A percentile compares a stretch with the other conserved stretches of the same genome.
Evolutionary conservation across 1,140 invertebrate species (phyloP).

Genomic region (Batillaria attramentaria): DNA sequence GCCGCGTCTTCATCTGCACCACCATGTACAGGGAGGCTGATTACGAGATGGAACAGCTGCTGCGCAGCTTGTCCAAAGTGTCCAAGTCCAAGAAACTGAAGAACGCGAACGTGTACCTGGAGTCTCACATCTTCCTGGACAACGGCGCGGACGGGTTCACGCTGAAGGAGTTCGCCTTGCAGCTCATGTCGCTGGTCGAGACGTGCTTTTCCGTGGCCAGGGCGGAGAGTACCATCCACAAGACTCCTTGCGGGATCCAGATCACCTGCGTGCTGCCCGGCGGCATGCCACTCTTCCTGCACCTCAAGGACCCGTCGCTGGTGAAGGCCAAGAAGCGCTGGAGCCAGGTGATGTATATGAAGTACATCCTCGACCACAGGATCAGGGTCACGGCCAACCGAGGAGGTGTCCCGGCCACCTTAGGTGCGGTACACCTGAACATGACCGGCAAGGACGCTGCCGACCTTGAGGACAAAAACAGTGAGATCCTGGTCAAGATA

Average conservation of each 20-base stretch:
- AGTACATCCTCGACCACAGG: conserved; percentile 52
- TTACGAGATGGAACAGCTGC: conserved; percentile 55
- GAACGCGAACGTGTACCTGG: conserved; percentile 39
- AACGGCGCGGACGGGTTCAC: conserved; percentile 50
- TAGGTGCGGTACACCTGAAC: background rate
- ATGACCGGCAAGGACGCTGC: background rate
- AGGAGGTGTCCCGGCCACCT: too few species aligned
- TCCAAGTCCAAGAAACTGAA: conserved; percentile 42
- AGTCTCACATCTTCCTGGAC: conserved; percentile 61
- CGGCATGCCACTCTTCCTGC: conserved; percentile 52
- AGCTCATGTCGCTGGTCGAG: conserved; percentile 49
- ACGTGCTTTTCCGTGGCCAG: conserved; percentile 37
- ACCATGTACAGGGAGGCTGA: conserved; percentile 59
- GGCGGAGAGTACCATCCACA: conserved; percentile 38
- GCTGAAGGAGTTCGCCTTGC: conserved; percentile 57
- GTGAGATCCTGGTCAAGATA: conserved; percentile 27
- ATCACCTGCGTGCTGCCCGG: conserved; percentile 41
- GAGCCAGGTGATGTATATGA: conserved; percentile 61
- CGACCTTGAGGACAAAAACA: conserved; percentile 13
- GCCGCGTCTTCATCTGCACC: conserved; percentile 52
- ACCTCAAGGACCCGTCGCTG: conserved; percentile 50
- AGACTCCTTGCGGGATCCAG: conserved; percentile 56
- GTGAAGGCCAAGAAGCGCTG: conserved; percentile 61
- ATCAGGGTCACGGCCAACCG: conserved; percentile 25
- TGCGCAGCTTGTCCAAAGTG: conserved; percentile 46